Percentiles rank a stretch among this genome's conserved stretches.
Conservation (phyloP, 2,113 vertebrate species). For the Xiphophorus couchianus region DNA sequence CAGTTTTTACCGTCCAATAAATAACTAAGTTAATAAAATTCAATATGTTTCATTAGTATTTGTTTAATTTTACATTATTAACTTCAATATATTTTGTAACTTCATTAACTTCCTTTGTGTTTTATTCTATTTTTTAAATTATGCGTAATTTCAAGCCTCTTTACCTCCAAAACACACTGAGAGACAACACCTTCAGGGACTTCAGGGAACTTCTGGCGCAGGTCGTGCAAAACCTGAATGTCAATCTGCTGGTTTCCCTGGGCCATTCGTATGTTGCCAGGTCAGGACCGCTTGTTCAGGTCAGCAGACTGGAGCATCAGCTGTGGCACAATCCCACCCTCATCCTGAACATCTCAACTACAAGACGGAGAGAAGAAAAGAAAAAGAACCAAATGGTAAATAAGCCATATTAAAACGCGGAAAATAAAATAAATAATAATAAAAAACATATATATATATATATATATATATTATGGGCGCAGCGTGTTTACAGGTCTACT, state of each 20-base stretch:
- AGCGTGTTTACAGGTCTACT: too few relatives aligned
- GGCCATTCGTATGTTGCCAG: conserved; percentile 98
- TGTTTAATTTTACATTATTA: too few relatives aligned
- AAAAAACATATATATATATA: too few relatives aligned
- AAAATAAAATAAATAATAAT: too few relatives aligned
- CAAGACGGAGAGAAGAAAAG: conserved; percentile 2
- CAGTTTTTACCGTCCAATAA: too few relatives aligned
- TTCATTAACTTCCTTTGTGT: background rate
- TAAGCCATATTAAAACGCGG: too few relatives aligned
- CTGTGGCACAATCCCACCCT: conserved; percentile 83
- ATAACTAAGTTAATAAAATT: too few relatives aligned
- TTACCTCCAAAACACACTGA: conserved; percentile 96
- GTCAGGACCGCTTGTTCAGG: conserved; percentile 83
- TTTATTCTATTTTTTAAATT: background rate
- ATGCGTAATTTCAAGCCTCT: conserved; percentile 30
- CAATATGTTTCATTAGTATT: too few relatives aligned
- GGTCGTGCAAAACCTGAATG: conserved; percentile 99
- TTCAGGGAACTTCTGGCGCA: conserved; percentile 99
- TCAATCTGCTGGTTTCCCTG: conserved; percentile 99
- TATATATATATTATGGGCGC: too few relatives aligned
- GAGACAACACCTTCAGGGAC: conserved; percentile 98
- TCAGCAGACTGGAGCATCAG: conserved; percentile 85
- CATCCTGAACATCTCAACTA: conserved; percentile 88
- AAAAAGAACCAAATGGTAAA: background rate
- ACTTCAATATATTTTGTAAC: too few relatives aligned